Evolutionary conservation across 1,140 invertebrate species (phyloP).

Genomic region (Penaeus chinensis): DNA sequence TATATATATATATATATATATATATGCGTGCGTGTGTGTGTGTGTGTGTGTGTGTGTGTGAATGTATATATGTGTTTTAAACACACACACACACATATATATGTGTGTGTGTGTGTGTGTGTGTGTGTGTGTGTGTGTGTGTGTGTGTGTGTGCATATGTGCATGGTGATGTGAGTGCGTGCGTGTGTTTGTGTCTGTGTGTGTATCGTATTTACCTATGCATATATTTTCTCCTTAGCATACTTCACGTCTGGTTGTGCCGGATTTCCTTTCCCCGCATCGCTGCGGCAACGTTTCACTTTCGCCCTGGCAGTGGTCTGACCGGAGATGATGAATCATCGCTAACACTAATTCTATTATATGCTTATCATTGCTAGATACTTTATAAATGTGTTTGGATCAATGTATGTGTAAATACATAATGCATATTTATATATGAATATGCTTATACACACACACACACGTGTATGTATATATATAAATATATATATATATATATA

Average conservation of each 20-base stretch:
- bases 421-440: background rate
- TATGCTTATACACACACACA: background rate
- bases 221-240: background rate
- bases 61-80: background rate
- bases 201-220: background rate
- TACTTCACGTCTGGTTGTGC: too few relatives aligned
- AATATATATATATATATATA: too few relatives aligned
- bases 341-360: background rate
- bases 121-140: background rate
- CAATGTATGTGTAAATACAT: background rate
- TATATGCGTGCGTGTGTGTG: background rate
- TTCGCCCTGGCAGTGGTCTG: background rate
- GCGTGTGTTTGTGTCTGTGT: conserved; percentile 29
- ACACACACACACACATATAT: background rate
- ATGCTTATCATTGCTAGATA: too few relatives aligned
- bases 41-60: background rate
- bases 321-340: background rate
- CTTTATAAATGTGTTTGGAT: background rate
- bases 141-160: background rate
- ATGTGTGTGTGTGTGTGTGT: background rate
- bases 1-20: conserved; percentile 14
- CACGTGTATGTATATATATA: background rate
- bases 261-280: too few relatives aligned
- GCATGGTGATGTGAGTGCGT: conserved; percentile 19
- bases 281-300: too few relatives aligned